A percentile compares a stretch with the other conserved stretches of the same genome.
These are phyloP conservation scores for Xestia sexstrigata DNA, from an alignment of 2,888 invertebrate species.

Conservation along the genomic window DNA sequence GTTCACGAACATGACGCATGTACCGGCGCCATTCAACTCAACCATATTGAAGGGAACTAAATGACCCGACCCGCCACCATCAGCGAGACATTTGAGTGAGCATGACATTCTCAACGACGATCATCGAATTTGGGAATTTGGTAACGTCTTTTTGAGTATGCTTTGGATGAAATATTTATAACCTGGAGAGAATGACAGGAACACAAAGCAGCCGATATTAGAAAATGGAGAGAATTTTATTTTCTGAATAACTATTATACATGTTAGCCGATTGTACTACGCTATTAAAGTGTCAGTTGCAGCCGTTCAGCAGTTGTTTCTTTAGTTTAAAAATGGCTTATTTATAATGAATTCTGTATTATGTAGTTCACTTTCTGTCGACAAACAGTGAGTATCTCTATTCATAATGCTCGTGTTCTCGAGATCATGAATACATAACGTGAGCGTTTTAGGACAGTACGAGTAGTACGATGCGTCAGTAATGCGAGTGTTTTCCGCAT, in stretches of 20 bases:
- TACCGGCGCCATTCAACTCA: no score
- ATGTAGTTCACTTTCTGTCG: slow-evolving; percentile 15
- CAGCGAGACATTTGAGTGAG: no score
- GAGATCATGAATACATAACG: slow-evolving; percentile 50
- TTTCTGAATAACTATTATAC: background rate
- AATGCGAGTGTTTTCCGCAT: background rate
- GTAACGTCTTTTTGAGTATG: background rate
- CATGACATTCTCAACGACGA: no score
- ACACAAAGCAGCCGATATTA: background rate
- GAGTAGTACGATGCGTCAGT: background rate
- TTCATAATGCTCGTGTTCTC: slow-evolving; percentile 42
- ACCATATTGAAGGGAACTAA: no score
- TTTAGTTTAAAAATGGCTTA: slow-evolving; percentile 25
- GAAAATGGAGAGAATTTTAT: background rate
- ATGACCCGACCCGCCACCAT: no score
- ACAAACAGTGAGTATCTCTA: slow-evolving; percentile 17
- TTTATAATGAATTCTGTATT: slow-evolving; percentile 20
- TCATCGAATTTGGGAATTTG: no score
- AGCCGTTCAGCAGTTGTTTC: slow-evolving; percentile 24
- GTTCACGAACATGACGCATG: no score
- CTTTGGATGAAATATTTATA: background rate
- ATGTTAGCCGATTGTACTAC: background rate
- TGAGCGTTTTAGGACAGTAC: slow-evolving; percentile 1
- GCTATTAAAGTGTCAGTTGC: slow-evolving; percentile 28
- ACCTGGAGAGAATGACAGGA: background rate